Evolutionary conservation across 2,888 invertebrate genomes (phyloP), one percentile per base, ranked within the genome.

Genomic region (Apodemia mormo): DNA sequence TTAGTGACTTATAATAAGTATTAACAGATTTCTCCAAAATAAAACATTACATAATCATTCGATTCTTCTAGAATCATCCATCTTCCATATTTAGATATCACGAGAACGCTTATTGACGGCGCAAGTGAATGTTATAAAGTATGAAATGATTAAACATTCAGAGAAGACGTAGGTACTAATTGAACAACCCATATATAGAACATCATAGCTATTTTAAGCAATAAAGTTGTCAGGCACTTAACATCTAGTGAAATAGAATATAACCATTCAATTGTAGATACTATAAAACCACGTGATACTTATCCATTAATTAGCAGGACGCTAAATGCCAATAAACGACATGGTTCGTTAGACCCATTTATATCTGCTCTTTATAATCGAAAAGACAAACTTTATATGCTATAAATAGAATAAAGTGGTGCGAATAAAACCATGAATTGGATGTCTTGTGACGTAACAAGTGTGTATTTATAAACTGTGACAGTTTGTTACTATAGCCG

Each of bases 351-450:
- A 81, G 80, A 77, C 73, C 82, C 82, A 82, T 79, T 85, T 83
- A 82, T 71, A 68, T 64, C 58, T 61, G 33, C 70, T 70, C 73
- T 76, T 74, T 74, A 45, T 6, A 45, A 73, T 70, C 76, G 30
- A 87, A 84, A 84, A 86, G 86, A 85, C 89, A 88, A 85, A 85
- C 82, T 79, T 79, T 79, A 84, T 79, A 85, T 86, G 81, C 90
- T 90, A 92, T 87, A 89, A 87, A 85, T 92, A 92, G 90, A 82
- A 71, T 70, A 68, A 74, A 79, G 76, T 71, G 83, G 82, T 83
- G 84, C 79, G 83, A 86, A 87, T 83, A 83, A 83, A 81, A 45
- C 78, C 79, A 76, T 79, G 79, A 85, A 84, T 82, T 81, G 80
- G 77, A 76, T 81, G 85, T 87, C 87, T 86, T 84, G 88, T 87